Conservation (phyloP, 2,888 invertebrate genomes). For the Lycophotia porphyrea region DNA sequence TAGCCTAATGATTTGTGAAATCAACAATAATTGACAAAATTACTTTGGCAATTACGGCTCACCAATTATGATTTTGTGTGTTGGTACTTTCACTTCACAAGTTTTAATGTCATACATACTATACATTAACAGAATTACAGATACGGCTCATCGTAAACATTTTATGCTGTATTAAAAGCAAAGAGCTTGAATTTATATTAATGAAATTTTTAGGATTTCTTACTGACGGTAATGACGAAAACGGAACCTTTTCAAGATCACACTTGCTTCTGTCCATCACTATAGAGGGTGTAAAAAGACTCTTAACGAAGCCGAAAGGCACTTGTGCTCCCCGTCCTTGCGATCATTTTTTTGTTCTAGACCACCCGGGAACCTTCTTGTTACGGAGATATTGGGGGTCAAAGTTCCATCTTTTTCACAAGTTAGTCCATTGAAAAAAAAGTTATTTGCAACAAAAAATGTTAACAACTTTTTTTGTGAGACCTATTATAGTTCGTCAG, state of each 20-base stretch:
- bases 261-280: not conserved
- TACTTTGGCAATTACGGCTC: not conserved
- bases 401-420: too few relatives aligned
- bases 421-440: too few relatives aligned
- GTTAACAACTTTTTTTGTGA: too few relatives aligned
- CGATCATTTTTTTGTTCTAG: too few relatives aligned
- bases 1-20: conserved; percentile 1
- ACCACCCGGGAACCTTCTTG: too few relatives aligned
- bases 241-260: not conserved
- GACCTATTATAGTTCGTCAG: too few relatives aligned
- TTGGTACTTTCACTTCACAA: conserved; percentile 28
- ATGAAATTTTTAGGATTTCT: not conserved
- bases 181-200: not conserved
- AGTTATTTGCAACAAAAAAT: too few relatives aligned
- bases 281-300: too few relatives aligned
- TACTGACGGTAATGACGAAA: not conserved
- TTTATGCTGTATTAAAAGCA: not conserved
- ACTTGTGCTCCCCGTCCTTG: too few relatives aligned
- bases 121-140: not conserved
- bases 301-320: too few relatives aligned
- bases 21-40: conserved; percentile 4
- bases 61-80: conserved; percentile 3
- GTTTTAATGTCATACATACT: not conserved
- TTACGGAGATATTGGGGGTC: too few relatives aligned
- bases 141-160: not conserved